These are phyloP conservation scores for Unio delphinus DNA, from an alignment of 2,888 invertebrate genomes.

Conservation along the genomic window DNA sequence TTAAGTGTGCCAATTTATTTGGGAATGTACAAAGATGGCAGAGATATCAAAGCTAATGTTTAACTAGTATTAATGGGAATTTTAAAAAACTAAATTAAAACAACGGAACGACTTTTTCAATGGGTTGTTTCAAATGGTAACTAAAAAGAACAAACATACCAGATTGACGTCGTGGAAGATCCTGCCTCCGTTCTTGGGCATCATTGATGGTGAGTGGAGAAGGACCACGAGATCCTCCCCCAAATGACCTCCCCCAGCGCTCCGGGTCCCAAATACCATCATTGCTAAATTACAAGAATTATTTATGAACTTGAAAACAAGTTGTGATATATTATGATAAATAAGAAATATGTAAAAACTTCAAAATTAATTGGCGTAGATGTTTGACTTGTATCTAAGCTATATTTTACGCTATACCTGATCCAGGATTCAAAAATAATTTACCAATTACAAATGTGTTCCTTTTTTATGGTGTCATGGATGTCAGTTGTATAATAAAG, in stretches of 20 bases:
- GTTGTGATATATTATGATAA: neutral
- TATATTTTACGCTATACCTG: no score
- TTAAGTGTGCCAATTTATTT: no score
- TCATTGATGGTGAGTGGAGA: conserved; percentile 55
- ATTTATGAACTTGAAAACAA: neutral
- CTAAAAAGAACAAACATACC: conserved; percentile 36
- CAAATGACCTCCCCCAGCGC: conserved; percentile 59
- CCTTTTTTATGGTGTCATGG: no score
- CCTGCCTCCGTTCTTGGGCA: conserved; percentile 55
- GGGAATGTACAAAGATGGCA: no score
- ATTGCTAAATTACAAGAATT: conserved; percentile 35
- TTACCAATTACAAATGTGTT: no score
- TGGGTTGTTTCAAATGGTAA: neutral
- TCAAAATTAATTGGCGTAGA: neutral
- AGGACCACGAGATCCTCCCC: conserved; percentile 51
- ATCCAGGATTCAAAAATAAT: no score
- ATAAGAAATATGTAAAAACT: neutral
- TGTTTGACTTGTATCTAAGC: no score
- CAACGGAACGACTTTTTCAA: neutral
- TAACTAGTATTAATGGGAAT: no score
- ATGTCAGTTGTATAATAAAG: no score
- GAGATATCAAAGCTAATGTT: no score
- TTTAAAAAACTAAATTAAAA: no score
- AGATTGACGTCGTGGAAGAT: conserved; percentile 54
- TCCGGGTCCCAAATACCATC: conserved; percentile 69